phyloP scores from a whole-genome alignment of 2,113 vertebrate species.

The Laticauda colubrina region DNA sequence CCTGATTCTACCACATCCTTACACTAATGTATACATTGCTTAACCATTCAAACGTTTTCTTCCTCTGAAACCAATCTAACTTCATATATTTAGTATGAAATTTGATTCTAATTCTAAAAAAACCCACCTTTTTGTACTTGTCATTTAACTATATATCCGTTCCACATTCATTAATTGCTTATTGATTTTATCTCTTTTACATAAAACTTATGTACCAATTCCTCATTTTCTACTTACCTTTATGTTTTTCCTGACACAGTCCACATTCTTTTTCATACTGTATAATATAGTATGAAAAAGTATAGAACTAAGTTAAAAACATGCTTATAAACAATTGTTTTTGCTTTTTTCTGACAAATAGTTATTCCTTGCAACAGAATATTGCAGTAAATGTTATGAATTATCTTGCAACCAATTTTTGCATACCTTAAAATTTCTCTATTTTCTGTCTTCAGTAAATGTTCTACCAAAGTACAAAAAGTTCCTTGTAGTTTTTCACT shows the following conservation, averaged over 20 bases:
- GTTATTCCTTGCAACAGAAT: not conserved
- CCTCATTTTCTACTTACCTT: not conserved
- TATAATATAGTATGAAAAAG: not conserved
- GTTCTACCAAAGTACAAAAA: not conserved
- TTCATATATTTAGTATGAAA: not conserved
- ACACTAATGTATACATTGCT: not conserved
- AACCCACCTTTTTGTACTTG: not conserved
- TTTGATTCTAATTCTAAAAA: not conserved
- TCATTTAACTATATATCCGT: not conserved
- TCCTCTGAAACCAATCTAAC: not conserved
- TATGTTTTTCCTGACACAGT: not conserved
- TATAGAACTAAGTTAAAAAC: not conserved
- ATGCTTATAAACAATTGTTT: not conserved
- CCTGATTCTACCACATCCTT: not conserved
- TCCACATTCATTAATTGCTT: not conserved
- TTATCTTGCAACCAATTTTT: not conserved
- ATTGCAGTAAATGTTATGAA: not conserved
- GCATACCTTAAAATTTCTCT: not conserved
- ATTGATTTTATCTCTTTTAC: not conserved
- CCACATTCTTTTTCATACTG: not conserved
- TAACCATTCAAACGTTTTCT: not conserved
- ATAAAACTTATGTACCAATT: not conserved
- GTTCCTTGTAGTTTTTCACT: not conserved
- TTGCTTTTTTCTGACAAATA: not conserved
- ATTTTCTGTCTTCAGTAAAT: not conserved